These are phyloP conservation scores for Ryuthela nishihirai DNA, from an alignment of 2,888 invertebrate genomes.

Conservation along the genomic window DNA sequence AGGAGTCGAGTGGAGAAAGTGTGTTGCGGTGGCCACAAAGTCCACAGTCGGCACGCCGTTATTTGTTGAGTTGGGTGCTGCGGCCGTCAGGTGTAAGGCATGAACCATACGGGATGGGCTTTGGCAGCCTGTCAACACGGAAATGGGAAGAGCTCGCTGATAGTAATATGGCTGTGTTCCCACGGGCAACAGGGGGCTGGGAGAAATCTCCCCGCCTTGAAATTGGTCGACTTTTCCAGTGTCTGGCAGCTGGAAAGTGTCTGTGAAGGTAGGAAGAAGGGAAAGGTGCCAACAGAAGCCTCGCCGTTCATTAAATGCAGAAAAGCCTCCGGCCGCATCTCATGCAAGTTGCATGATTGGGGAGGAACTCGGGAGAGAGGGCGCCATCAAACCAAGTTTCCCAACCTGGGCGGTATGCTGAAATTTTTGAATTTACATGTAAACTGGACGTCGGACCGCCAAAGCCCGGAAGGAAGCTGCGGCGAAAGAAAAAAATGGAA, in stretches of 20 bases:
- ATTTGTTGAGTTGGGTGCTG: too few species aligned
- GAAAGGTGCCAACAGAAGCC: slow-evolving; percentile 10
- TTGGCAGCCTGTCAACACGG: too few species aligned
- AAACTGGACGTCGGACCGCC: slow-evolving; percentile 28
- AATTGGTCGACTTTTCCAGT: slow-evolving; percentile 9
- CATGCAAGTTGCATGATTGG: slow-evolving; percentile 34
- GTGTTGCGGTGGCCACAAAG: too few species aligned
- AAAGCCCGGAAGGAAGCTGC: slow-evolving; percentile 17
- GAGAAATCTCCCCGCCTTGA: slow-evolving; percentile 4
- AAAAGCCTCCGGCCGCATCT: slow-evolving; percentile 28
- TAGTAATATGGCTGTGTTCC: slow-evolving; percentile 15
- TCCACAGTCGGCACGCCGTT: too few species aligned
- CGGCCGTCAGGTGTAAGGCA: too few species aligned
- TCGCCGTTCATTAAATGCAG: slow-evolving; percentile 31
- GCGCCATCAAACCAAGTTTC: slow-evolving; percentile 11
- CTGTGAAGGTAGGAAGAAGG: not conserved
- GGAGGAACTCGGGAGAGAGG: slow-evolving; percentile 1
- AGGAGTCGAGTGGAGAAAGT: too few species aligned
- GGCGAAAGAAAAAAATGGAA: slow-evolving; percentile 33
- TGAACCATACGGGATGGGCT: too few species aligned
- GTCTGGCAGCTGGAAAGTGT: slow-evolving; percentile 2
- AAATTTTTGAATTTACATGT: slow-evolving; percentile 37
- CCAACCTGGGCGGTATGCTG: slow-evolving; percentile 16
- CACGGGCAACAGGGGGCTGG: slow-evolving; percentile 7
- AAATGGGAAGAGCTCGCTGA: too few species aligned